These are phyloP conservation scores for Amazona vittata DNA, from an alignment of 2,113 vertebrate species.

Conservation along the genomic window DNA sequence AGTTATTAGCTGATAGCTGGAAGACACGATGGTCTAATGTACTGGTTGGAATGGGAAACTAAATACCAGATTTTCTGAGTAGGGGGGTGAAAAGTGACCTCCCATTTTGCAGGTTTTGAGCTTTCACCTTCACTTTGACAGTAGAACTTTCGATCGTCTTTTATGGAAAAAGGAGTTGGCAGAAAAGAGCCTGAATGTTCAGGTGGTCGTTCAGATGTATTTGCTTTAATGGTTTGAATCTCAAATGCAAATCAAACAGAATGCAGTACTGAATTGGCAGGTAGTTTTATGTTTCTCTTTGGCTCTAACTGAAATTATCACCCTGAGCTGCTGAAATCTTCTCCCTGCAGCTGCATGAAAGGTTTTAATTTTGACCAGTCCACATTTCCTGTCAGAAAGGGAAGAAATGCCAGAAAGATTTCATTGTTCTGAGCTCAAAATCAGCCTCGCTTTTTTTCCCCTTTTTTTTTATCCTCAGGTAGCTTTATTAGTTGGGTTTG, in stretches of 20 bases:
- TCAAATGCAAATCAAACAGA: not conserved
- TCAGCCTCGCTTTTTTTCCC: not conserved
- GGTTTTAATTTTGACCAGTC: not conserved
- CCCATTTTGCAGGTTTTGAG: not conserved
- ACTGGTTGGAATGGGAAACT: not conserved
- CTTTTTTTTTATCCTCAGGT: not conserved
- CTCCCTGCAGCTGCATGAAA: not conserved
- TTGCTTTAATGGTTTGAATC: not conserved
- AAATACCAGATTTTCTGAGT: not conserved
- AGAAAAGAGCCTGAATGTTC: not conserved
- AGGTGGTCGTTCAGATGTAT: not conserved
- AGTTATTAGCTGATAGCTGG: not conserved
- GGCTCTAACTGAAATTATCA: not conserved
- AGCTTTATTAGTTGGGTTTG: not conserved
- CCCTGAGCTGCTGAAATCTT: not conserved
- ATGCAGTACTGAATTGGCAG: not conserved
- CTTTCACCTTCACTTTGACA: not conserved
- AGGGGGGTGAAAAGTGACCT: not conserved
- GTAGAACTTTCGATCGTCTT: not conserved
- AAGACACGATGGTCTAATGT: not conserved
- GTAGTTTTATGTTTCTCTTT: not conserved
- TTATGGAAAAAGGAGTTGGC: not conserved
- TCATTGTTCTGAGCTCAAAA: not conserved
- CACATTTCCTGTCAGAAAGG: not conserved
- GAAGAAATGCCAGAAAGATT: not conserved